Evolutionary conservation across 2,113 vertebrate genomes (phyloP), one percentile per base, ranked within the genome.

Genomic region (Alexandromys fortis): DNA sequence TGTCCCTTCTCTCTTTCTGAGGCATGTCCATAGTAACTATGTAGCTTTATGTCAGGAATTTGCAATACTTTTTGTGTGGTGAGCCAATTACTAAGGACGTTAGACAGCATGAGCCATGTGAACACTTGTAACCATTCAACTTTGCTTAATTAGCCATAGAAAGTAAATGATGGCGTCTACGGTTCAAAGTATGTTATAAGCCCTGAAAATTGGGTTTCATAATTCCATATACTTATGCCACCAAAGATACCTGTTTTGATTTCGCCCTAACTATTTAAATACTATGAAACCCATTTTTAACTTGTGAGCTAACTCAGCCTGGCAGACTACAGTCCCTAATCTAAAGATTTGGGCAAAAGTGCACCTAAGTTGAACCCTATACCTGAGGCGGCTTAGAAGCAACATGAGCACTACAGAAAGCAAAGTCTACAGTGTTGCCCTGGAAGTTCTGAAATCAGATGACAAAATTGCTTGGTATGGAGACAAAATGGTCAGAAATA

Each of bases 281-380:
- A 94, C 77, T 52, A 14, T 52, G 92, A 93, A 97, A 95, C 17
- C 2, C 17, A 82, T 95, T 92, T 52, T 96, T 96, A 86, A 38
- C 22, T n/a, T 75, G n/a, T 33, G 22, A 17, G 35, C 24, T 93
- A 33, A 61, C 86, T 79, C 81, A 86, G 22, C 38, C 11, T 8
- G 0, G 7, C 35, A 91, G 42, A 47, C 63, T 81, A 2, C 61
- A 88, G 75, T 4, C 49, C 42, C n/a, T 86, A 8, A 38, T 65
- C 30, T 94, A 83, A 89, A 24, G 4, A 91, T 14, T 79, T 86
- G 30, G 26, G 17, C 42, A 91, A 96, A 49, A 81, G 68, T 94
- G 92, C 14, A 35, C 26, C 12, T 11, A 86, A 65, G 16, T 79
- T 85, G 65, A 67, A 70, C 72, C 47, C 47, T 63, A 70, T 4